Evolutionary conservation across 2,113 vertebrate species (phyloP).

Genomic region (Halichoeres trimaculatus): DNA sequence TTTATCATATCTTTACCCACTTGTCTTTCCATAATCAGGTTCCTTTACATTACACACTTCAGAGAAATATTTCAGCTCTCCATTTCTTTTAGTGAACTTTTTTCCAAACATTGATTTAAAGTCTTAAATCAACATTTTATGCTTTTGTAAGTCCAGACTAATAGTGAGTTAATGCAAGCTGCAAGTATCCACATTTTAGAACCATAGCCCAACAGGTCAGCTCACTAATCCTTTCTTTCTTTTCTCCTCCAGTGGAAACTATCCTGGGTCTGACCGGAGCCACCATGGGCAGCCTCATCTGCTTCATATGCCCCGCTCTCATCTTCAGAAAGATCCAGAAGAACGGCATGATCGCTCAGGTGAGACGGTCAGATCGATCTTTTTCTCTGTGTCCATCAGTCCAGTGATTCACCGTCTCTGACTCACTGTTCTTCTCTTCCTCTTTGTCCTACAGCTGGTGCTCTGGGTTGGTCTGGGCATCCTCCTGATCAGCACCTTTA

Average conservation of each 20-base stretch:
- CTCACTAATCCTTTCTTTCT: conserved; percentile 13
- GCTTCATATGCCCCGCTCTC: conserved; percentile 97
- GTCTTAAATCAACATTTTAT: no score
- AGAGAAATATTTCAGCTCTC: no score
- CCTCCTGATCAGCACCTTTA: conserved; percentile 93
- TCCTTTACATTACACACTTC: no score
- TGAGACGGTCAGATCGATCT: conserved; percentile 56
- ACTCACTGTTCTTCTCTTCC: background rate
- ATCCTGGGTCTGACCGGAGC: conserved; percentile 96
- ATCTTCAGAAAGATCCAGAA: conserved; percentile 96
- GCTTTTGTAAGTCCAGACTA: no score
- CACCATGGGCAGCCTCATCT: conserved; percentile 98
- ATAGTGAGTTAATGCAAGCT: background rate
- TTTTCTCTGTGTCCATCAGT: background rate
- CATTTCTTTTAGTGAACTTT: no score
- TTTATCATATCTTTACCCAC: no score
- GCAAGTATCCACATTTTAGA: background rate
- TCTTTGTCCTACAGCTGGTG: conserved; percentile 84
- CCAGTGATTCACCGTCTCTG: background rate
- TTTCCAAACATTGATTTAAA: no score
- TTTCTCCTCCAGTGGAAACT: conserved; percentile 89
- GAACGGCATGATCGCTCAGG: conserved; percentile 90
- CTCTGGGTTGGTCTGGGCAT: conserved; percentile 94
- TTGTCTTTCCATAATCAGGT: no score
- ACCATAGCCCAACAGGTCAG: background rate